Base-by-base conservation (phyloP, 2,797 vertebrate genomes). In the Pristis pectinata region DNA sequence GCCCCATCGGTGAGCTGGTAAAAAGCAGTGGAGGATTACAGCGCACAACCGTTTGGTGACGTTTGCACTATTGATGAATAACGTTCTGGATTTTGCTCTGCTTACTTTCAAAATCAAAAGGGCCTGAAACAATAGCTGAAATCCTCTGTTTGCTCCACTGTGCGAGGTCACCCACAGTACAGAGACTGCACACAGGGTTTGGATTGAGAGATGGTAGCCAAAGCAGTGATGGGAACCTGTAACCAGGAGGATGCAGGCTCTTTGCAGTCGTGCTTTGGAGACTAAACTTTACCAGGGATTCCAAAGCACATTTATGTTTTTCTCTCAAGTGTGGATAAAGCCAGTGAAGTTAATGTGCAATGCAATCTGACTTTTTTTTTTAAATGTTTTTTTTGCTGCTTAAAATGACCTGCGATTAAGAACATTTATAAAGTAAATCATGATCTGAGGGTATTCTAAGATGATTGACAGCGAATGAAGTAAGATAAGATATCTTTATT, bases 1-100 rank as follows among this genome's bases (percentile, higher is more conserved):
- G 22, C 67, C 67, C 67, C 17, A 59, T 89, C 34, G 56, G 59
- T 89, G 56, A 89, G 53, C 34, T 59, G 53, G 56, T n/a, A 85
- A 49, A 85, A 82, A 53, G 27, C 44, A n/a, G 34, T 22, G 34
- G 85, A n/a, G 56, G 59, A 37, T 64, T 64, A 64, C n/a, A 67
- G 61, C 87, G 91, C 61, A 91, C 34, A 67, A 61, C 0, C 17
- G 19, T 24, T 9, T 67, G 67, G 64, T 93, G 92, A 93, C 30
- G 41, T 93, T 93, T 93, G 92, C 70, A 74, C 44, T 49, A 93
- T 93, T 53, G 67, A 49, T 93, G 67, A 93, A 93, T 74, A 53
- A 67, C 41, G 30, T 74, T 93, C 92, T 93, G 92, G 92, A 53
- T 93, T 93, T 74, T 70, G 67, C 92, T 93, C 8, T 74, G 70